Base-by-base conservation (phyloP, 2,797 vertebrate species). In the Sebastes minor region DNA sequence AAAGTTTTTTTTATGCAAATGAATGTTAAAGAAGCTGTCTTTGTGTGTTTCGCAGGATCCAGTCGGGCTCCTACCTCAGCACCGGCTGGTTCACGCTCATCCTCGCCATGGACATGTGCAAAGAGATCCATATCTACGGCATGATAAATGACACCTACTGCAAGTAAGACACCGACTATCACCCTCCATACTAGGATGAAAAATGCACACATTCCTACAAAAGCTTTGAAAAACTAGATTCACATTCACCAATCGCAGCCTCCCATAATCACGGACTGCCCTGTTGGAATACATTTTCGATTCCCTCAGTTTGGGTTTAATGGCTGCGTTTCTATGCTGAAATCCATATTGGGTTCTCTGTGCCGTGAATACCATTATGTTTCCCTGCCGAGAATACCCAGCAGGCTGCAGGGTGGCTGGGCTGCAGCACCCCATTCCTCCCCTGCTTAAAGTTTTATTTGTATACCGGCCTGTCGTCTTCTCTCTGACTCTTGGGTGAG, bases 141-240 rank as follows among this genome's bases (percentile, higher is more conserved):
- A 99, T 99, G 98, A 98, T 99, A 94, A 99, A 99, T 88, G 96
- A 99, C 94, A 98, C 97, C 89, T 98, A 99, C 95, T 99, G 98
- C 98, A 99, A 96, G 98, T 99, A 97, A 97, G 97, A 95, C 91
- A 85, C 66, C 68, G 6, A 38, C 42, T 18, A n/a, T 59, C 65
- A 25, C 25, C 28, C 22, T 64, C 27, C 64, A 42, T 18, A n/a
- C n/a, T 22, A 5, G 4, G 23, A 78, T 80, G 82, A 82, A 78
- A 88, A 84, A 82, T 83, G 69, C 42, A 61, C 66, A 18, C 5
- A 2, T 46, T 66, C 20, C 35, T 10, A 11, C 66, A 68, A 72
- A 78, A 83, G 77, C 63, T 74, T 66, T 5, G 42, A 67, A 88
- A 84, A 88, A 35, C 53, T 46, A 66, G 32, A 74, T 89, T 84